Base-by-base conservation (phyloP, 2,797 vertebrate species). In the Pempheris klunzingeri region DNA sequence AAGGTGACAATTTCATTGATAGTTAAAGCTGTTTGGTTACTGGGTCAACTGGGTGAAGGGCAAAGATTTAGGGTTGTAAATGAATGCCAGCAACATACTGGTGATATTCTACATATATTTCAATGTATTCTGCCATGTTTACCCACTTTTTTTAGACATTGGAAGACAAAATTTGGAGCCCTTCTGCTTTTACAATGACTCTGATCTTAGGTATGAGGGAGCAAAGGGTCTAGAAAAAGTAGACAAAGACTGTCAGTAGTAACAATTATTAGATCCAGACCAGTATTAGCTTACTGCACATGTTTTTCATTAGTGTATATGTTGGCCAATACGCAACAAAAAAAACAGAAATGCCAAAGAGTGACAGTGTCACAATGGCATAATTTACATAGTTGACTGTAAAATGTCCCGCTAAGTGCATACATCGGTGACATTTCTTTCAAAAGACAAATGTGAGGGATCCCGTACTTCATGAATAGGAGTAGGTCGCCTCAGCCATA, bases 1-100 rank as follows among this genome's bases (percentile, higher is more conserved):
- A 24, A 9, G 26, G 12, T 2, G n/a, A 9, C 1, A 15, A 44
- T 57, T 55, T 24, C 2, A 50, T 15, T 12, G 9, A 63, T 53
- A 65, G 10, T 49, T n/a, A 28, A 63, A 59, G n/a, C 13, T 39
- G 58, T 62, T 24, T 61, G 57, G 18, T 43, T 22, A 77, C 11
- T 18, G 26, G 32, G 20, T 67, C 34, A 61, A 57, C 17, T 30
- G n/a, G 9, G 15, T 61, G 14, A 75, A 15, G 32, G 62, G 32
- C 4, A 9, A 47, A 7, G 1, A 62, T 22, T 65, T 36, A 34
- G 2, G 47, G 53, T 4, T 44, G 18, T 13, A 18, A 54, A 30
- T 50, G 28, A 66, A n/a, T 22, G 3, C 6, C 47, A 24, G 49
- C 34, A n/a, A 55, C 2, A 24, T 7, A 32, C 32, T 26, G 4